Conservation (phyloP, 2,888 invertebrate genomes). For the Cantharis nigra region DNA sequence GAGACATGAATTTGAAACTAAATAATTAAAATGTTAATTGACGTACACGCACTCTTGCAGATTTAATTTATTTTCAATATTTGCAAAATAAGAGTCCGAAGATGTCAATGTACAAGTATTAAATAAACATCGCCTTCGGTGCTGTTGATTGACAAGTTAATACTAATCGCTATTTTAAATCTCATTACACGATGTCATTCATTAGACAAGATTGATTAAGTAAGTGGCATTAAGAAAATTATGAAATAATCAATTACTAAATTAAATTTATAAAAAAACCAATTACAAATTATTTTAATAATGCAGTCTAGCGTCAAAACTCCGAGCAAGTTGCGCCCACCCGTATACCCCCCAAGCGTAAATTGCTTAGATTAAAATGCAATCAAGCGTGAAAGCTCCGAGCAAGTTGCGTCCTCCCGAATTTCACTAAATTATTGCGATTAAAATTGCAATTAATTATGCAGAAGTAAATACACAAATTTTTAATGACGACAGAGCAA, state of each 20-base stretch:
- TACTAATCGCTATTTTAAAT: background rate
- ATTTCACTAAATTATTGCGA: background rate
- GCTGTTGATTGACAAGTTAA: background rate
- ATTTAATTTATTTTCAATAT: background rate
- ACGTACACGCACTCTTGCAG: background rate
- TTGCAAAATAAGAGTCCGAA: background rate
- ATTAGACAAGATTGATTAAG: background rate
- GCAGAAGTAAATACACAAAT: background rate
- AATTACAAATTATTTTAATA: background rate
- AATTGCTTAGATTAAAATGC: background rate
- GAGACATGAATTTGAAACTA: background rate
- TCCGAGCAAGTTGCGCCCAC: background rate
- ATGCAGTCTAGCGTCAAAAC: background rate
- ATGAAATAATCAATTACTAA: background rate
- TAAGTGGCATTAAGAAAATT: background rate
- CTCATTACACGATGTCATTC: background rate
- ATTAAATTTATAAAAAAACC: background rate
- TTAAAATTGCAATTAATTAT: background rate
- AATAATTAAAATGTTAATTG: background rate
- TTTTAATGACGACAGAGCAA: background rate
- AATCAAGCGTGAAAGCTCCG: background rate
- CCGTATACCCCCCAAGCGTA: background rate
- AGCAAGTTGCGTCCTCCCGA: background rate
- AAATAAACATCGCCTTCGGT: background rate
- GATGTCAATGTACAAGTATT: slow-evolving; percentile 1